Base-by-base conservation (phyloP, 1,140 invertebrate genomes). In the Penaeus vannamei region DNA sequence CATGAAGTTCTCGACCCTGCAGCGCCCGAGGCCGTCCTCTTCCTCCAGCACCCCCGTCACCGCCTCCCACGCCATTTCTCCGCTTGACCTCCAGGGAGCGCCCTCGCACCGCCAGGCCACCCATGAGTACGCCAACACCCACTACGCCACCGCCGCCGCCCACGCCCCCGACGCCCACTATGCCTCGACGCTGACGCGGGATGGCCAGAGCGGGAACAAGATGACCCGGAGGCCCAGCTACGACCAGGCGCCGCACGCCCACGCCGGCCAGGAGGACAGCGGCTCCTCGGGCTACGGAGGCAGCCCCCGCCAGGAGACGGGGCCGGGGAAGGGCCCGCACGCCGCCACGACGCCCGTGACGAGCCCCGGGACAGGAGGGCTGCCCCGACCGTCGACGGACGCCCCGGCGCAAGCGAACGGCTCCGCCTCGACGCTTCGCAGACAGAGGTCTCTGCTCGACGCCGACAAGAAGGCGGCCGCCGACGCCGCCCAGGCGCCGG, bases 211-310 rank as follows among this genome's bases (percentile, higher is more conserved):
- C 69, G 53, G 22, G 14, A 23, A 23, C 46, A 60, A 23, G 29
- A 8, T 53, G 0, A 17, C 17, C 53, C 10, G 53, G 53, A 53
- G 53, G 53, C 53, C 53, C 53, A 53, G 53, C 17, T 53, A 14
- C 53, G 53, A 53, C 12, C 53, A 53, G 53, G 53, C 53, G 53
- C 53, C 53, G 53, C 53, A 53, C 53, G 60, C 53, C 14, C 66
- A 59, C 17, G n/a, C 66, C 5, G 22, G 32, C 17, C 84, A 85
- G 84, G 84, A 85, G n/a, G 69, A 85, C 53, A 85, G 69, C 46
- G 69, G 69, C 8, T 85, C 84, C 46, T 85, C 84, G 32, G 69
- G 69, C 46, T 85, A 85, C 84, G 84, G 84, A 17, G 84, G 84
- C 42, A 85, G 84, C 42, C 84, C 69, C 19, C 84, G 69, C 19